A percentile compares a stretch with the other conserved stretches of the same genome.
phyloP scores from a whole-genome alignment of 2,888 invertebrate genomes.

The Tetragonisca angustula region DNA sequence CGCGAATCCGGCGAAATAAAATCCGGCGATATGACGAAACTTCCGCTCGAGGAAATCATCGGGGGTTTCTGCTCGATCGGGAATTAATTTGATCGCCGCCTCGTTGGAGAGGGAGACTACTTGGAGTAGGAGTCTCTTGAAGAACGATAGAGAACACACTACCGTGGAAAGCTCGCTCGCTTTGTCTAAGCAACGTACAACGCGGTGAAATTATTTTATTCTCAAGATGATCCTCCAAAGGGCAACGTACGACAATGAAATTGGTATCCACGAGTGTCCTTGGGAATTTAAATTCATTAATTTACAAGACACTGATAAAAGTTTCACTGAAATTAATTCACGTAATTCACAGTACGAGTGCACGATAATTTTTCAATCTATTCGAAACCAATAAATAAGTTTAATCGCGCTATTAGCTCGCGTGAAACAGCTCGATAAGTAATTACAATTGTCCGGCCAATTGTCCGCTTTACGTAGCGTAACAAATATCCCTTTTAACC shows the following conservation, averaged over 20 bases:
- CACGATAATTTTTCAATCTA: too few relatives aligned
- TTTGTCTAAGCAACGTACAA: too few relatives aligned
- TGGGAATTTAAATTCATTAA: too few relatives aligned
- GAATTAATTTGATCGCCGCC: constrained; percentile 34
- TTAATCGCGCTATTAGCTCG: background rate
- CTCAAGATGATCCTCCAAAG: too few relatives aligned
- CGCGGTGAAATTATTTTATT: too few relatives aligned
- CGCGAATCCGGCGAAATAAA: constrained; percentile 36
- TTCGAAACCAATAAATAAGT: background rate
- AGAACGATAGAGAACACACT: background rate
- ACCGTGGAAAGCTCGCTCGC: too few relatives aligned
- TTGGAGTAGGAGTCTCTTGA: background rate
- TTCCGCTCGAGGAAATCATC: constrained; percentile 12
- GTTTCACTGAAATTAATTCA: too few relatives aligned
- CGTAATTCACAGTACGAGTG: too few relatives aligned
- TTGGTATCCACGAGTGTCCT: too few relatives aligned
- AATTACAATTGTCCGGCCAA: background rate
- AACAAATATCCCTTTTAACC: background rate
- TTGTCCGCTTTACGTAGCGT: too few relatives aligned
- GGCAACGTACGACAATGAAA: too few relatives aligned
- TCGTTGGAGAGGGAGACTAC: background rate
- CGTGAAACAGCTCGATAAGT: background rate
- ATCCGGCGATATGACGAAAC: constrained; percentile 37
- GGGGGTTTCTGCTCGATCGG: constrained; percentile 12
- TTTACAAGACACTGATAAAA: too few relatives aligned